Evolutionary conservation across 2,888 invertebrate genomes (phyloP).

Genomic region (Argynnis bischoffii): DNA sequence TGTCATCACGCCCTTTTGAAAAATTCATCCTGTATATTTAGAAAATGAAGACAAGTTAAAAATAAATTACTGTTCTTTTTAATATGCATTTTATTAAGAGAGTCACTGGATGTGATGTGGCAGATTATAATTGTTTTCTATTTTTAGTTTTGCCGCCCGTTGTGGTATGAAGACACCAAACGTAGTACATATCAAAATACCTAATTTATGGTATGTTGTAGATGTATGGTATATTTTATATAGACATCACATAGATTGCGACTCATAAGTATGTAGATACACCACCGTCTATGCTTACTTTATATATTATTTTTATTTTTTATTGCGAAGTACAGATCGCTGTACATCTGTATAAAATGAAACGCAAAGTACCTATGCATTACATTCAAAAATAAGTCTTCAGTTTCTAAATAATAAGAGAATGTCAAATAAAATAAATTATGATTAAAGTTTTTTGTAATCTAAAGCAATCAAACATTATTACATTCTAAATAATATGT

Average conservation of each 20-base stretch:
- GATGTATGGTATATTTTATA: constrained; percentile 45
- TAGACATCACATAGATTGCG: constrained; percentile 50
- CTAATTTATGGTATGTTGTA: constrained; percentile 58
- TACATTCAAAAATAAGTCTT: constrained; percentile 8
- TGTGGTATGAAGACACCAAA: constrained; percentile 67
- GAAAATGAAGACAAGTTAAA: constrained; percentile 37
- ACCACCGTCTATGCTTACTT: constrained; percentile 42
- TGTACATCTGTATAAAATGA: constrained; percentile 6
- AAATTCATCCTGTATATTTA: constrained; percentile 34
- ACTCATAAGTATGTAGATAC: constrained; percentile 51
- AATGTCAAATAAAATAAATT: constrained; percentile 11
- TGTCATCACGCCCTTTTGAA: background rate
- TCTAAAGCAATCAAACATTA: constrained; percentile 5
- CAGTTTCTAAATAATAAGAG: constrained; percentile 11
- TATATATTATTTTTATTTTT: constrained; percentile 14
- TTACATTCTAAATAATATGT: constrained; percentile 19
- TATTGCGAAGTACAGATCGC: background rate
- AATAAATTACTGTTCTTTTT: constrained; percentile 41
- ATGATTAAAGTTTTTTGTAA: background rate
- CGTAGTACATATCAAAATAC: constrained; percentile 46
- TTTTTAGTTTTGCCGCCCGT: constrained; percentile 78
- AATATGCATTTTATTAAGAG: constrained; percentile 42
- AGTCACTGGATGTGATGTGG: constrained; percentile 21
- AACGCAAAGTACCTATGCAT: background rate
- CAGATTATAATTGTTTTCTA: constrained; percentile 50